Base-by-base conservation (phyloP, 2,888 invertebrate genomes). In the Thelaira solivaga region DNA sequence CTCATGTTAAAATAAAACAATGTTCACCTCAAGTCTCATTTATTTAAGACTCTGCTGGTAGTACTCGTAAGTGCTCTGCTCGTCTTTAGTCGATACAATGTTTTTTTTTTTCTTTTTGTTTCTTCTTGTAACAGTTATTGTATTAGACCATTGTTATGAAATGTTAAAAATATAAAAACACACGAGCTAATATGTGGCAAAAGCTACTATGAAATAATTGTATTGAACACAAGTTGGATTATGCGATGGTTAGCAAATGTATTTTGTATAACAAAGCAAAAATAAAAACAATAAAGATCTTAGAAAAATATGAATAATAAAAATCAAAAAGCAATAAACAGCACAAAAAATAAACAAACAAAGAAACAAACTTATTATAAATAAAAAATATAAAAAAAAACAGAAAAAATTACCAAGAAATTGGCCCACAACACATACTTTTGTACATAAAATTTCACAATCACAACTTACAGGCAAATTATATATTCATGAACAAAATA, bases 61-160 rank as follows among this genome's bases (percentile, higher is more conserved):
- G n/a, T n/a, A n/a, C 11, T 29, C 7, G 11, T 22, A 31, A 43
- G n/a, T 16, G 26, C 4, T 7, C 22, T 20, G 39, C 26, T 49
- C 59, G 26, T 49, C 69, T 59, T 59, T 31, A 49, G 59, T 11
- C 55, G 2, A 13, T 49, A 11, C 57, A 57, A 13, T 2, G 16
- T 59, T 49, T 26, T 18, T 34, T 43, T 55, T 4, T 31, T 31
- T 34, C n/a, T n/a, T n/a, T n/a, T n/a, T n/a, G n/a, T n/a, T n/a
- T n/a, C n/a, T n/a, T n/a, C n/a, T n/a, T n/a, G n/a, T n/a, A n/a
- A n/a, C n/a, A n/a, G n/a, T n/a, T 31, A 7, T 6, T 8, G 31
- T 6, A 41, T 51, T 41, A 61, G 41, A 24, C n/a, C 24, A 31
- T 59, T 61, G 51, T 75, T 75, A 68, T 55, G 55, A 68, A 68